A percentile compares a stretch with the other conserved stretches of the same genome.
These are phyloP conservation scores for Nannobrachium achirus DNA, from an alignment of 2,113 vertebrate species.

Conservation along the genomic window DNA sequence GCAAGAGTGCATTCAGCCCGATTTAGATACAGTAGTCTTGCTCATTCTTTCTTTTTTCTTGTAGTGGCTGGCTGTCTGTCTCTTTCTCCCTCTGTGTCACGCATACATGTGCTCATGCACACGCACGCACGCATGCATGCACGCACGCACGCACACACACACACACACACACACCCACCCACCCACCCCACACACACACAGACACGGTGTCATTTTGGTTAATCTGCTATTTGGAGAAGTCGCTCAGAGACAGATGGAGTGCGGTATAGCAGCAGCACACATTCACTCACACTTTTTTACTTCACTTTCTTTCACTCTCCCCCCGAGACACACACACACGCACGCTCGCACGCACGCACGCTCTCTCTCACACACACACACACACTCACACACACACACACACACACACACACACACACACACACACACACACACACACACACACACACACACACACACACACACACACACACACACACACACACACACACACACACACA, in stretches of 20 bases:
- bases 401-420: slow-evolving; percentile 1
- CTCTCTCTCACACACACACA: background rate
- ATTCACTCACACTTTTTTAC: background rate
- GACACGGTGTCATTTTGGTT: background rate
- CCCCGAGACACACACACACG: too few species aligned
- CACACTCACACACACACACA: slow-evolving; percentile 5
- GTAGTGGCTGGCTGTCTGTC: too few species aligned
- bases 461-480: background rate
- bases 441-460: background rate
- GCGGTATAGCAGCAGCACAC: background rate
- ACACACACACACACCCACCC: too few species aligned
- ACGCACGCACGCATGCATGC: background rate
- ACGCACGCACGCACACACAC: too few species aligned
- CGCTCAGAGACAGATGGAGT: slow-evolving; percentile 24
- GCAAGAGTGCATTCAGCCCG: slow-evolving; percentile 36
- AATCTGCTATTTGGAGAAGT: slow-evolving; percentile 1
- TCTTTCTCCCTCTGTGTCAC: background rate
- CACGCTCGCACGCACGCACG: background rate
- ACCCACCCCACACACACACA: slow-evolving; percentile 7
- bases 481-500: slow-evolving; percentile 9
- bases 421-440: slow-evolving; percentile 3
- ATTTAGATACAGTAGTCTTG: slow-evolving; percentile 4
- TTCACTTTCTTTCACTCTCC: background rate
- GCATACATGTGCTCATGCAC: too few species aligned
- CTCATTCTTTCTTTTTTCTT: background rate